Conservation (phyloP, 2,113 vertebrate genomes). For the Gasterosteus aculeatus region DNA sequence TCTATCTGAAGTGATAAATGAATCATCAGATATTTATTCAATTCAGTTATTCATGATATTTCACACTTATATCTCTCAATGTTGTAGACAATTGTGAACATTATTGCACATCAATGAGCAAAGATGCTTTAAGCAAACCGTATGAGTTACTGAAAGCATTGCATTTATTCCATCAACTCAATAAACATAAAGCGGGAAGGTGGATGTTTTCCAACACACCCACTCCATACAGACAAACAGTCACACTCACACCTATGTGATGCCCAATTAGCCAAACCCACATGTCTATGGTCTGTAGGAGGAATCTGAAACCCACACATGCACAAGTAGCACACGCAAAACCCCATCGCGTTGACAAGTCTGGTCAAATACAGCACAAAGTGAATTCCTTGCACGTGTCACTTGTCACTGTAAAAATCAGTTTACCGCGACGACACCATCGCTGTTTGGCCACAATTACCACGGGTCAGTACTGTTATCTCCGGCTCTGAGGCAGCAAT, state of each 20-base stretch:
- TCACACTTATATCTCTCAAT: not conserved
- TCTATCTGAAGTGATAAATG: not conserved
- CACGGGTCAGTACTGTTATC: not conserved
- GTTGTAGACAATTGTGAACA: not conserved
- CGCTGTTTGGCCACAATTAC: not conserved
- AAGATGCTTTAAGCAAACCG: not conserved
- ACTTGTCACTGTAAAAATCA: not conserved
- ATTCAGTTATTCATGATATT: not conserved
- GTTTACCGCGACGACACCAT: not conserved
- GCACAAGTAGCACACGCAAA: not conserved
- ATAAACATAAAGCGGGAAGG: not conserved
- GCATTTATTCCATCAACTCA: not conserved
- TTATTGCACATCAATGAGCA: not conserved
- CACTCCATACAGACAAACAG: not conserved
- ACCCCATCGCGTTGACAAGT: not conserved
- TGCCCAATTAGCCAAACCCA: not conserved
- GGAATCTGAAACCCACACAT: not conserved
- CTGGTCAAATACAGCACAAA: not conserved
- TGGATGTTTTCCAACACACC: not conserved
- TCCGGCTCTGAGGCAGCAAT: not conserved
- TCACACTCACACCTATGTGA: not conserved
- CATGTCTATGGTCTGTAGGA: not conserved
- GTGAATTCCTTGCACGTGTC: slow-evolving; percentile 1
- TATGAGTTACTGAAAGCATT: not conserved
- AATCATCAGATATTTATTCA: not conserved